phyloP scores from a whole-genome alignment of 2,113 vertebrate species.

The Phalacrocorax aristotelis region DNA sequence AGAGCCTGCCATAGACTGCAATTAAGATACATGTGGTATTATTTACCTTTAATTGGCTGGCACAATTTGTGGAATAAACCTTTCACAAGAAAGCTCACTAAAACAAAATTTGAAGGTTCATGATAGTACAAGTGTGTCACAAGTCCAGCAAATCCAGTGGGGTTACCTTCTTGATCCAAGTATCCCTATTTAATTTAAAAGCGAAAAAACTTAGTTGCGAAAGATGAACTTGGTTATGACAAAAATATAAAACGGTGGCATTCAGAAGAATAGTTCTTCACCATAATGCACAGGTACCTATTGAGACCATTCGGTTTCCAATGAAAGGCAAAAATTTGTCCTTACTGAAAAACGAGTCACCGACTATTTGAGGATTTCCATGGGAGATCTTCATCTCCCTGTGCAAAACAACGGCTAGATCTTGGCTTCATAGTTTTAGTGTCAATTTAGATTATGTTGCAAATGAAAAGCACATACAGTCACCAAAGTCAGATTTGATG shows the following conservation, averaged over 20 bases:
- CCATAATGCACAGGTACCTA: neutral
- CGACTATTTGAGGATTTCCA: neutral
- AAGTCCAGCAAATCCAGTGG: constrained; percentile 58
- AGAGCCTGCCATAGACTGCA: neutral
- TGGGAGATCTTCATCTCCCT: neutral
- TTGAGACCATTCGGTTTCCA: neutral
- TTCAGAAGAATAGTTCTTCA: neutral
- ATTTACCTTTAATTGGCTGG: constrained; percentile 20
- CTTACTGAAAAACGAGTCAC: neutral
- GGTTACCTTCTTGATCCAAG: constrained; percentile 36
- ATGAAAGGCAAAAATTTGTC: neutral
- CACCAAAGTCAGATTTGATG: neutral
- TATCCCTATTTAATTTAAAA: constrained; percentile 46
- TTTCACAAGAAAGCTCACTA: constrained; percentile 59
- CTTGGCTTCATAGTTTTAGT: neutral
- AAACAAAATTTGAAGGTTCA: constrained; percentile 63
- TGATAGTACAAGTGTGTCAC: constrained; percentile 52
- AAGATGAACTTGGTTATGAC: neutral
- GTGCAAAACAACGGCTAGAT: neutral
- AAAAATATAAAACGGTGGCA: neutral
- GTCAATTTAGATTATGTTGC: neutral
- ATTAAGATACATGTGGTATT: neutral
- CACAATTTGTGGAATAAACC: constrained; percentile 65
- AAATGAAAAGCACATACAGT: neutral
- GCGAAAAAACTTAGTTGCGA: neutral